Conservation (phyloP, 2,113 vertebrate genomes). For the Potamarius usumacintae region DNA sequence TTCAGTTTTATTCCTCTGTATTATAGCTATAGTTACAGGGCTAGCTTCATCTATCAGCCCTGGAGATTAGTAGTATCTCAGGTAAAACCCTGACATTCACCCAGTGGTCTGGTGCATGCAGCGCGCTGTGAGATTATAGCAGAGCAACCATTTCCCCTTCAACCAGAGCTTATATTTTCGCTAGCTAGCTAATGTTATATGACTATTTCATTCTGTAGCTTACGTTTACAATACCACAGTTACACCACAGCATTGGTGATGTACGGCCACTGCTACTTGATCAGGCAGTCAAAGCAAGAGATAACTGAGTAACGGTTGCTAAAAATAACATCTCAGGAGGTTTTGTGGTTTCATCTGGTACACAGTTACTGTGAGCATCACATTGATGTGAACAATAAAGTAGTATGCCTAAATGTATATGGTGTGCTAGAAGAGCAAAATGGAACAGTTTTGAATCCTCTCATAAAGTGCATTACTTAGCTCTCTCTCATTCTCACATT, state of each 20-base stretch:
- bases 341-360: not conserved
- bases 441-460: not conserved
- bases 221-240: not conserved
- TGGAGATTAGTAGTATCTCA: not conserved
- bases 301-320: not conserved
- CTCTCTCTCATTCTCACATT: not conserved
- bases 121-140: conserved; percentile 4
- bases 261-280: not conserved
- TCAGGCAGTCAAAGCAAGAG: not conserved
- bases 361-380: not conserved
- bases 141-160: conserved; percentile 5
- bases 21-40: not conserved
- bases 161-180: not conserved
- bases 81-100: not conserved
- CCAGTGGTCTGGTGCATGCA: not conserved
- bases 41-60: not conserved
- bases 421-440: not conserved
- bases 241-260: not conserved
- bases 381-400: not conserved
- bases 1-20: not conserved
- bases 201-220: not conserved
- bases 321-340: not conserved
- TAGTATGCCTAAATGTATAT: not conserved
- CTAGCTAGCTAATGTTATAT: not conserved
- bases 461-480: not conserved